These are phyloP conservation scores for Botrylloides violaceus DNA, from an alignment of 23 tunicate genomes.

Conservation along the genomic window DNA sequence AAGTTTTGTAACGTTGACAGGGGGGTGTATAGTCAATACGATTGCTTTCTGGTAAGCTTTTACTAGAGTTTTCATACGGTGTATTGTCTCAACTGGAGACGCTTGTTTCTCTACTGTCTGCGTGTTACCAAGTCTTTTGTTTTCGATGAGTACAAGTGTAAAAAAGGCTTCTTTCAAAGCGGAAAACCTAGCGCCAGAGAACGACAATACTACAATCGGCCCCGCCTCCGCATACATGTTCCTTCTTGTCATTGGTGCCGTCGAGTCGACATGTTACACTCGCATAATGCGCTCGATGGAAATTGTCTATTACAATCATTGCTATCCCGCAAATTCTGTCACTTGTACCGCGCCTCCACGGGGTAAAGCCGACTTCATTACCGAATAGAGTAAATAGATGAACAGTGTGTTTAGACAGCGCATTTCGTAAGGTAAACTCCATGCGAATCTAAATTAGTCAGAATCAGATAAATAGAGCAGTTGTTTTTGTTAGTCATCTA, in stretches of 20 bases:
- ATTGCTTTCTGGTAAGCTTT: not conserved
- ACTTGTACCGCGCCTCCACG: too few species aligned
- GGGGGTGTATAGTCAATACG: not conserved
- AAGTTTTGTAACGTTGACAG: not conserved
- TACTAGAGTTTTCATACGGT: not conserved
- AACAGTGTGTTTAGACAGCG: too few species aligned
- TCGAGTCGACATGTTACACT: constrained; percentile 7
- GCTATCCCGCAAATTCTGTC: too few species aligned
- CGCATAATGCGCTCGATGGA: not conserved
- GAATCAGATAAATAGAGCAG: too few species aligned
- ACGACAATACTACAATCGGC: constrained; percentile 1
- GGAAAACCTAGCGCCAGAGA: not conserved
- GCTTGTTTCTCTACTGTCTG: not conserved
- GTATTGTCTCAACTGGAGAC: not conserved
- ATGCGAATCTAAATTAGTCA: too few species aligned
- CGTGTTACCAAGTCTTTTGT: not conserved
- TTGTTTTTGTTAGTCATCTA: too few species aligned
- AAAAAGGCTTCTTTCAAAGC: not conserved
- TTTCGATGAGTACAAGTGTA: not conserved
- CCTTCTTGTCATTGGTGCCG: constrained; percentile 17
- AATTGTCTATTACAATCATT: not conserved
- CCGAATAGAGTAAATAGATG: too few species aligned
- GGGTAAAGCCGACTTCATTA: too few species aligned
- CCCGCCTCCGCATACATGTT: constrained; percentile 25
- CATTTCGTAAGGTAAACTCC: too few species aligned